Evolutionary conservation across 2,113 vertebrate genomes (phyloP), one percentile per base, ranked within the genome.

Genomic region (Leptocoma aspasia): DNA sequence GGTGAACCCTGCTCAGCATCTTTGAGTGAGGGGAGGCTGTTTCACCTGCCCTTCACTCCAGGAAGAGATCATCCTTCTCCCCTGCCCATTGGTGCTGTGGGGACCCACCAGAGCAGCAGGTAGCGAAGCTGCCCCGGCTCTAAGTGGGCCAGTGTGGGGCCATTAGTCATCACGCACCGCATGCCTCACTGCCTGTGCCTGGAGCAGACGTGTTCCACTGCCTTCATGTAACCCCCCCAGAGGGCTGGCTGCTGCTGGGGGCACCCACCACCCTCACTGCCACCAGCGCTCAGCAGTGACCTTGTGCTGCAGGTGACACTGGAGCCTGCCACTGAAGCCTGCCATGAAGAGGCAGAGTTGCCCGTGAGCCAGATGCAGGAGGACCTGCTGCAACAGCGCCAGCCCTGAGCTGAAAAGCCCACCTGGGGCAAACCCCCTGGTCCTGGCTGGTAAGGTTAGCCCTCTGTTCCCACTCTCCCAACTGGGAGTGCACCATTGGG

Each of bases 81-180:
- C n/a, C 52, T 9, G 2, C 5, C 8, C 20, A 9, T 3, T 0
- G 0, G 33, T 0, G 0, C 86, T n/a, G 17, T 3, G 1, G 13
- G 22, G 24, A 71, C 53, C 21, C 5, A 1, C 16, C 0, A 7
- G 37, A 53, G 23, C 2, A 6, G 73, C 70, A 45, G 1, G 0
- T 13, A 52, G 30, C 0, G 0, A 89, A 82, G 69, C 50, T 0
- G 0, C 33, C 53, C 49, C 1, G 2, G 37, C 1, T 3, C 37
- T 47, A 70, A 72, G 19, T 23, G 61, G 47, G 50, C 75, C 66
- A 49, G 30, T 31, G 44, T 26, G 57, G 52, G 47, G 50, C 70
- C 60, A 52, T 93, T 76, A 95, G 63, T 93, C 71, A 85, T 50
- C 3, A 17, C 20, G n/a, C 63, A 24, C 68, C 27, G 11, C 13